Base-by-base conservation (phyloP, 92 coral and sea anemone species). In the Nematostella vectensis region DNA sequence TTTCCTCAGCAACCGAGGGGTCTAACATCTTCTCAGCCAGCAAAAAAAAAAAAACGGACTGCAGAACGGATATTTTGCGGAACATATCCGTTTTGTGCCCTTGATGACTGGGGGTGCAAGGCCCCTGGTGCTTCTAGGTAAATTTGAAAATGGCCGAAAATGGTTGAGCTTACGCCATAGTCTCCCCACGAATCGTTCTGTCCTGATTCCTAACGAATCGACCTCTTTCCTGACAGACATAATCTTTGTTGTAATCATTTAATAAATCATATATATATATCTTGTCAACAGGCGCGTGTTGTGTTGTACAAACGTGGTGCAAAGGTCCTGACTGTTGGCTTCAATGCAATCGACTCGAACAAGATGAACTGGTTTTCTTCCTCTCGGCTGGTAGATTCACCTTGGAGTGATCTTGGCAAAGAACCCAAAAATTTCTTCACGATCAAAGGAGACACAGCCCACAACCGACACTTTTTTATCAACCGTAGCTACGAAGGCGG, bases 401-500 rank as follows among this genome's bases (percentile, higher is more conserved):
- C 63, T 24, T 57, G 63, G 63, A 9, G 15, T 1, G 63, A 57
- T 23, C 16, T 56, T 29, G 12, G 11, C 33, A 30, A 4, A 2
- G 50, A 3, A 29, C 33, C 1, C 13, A 56, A 56, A 27, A 56
- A 56, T 17, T 56, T 1, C 62, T 56, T 56, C 40, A 13, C 62
- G 11, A 3, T 56, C 23, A 43, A 15, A 2, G 63, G 63, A 20
- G 47, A 42, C 2, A 1, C 9, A 8, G 42, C 9, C 17, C 25
- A 17, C 22, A 29, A 45, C 21, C 29, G 62, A 27, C 43, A 56
- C 24, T 56, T 56, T 17, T 16, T 15, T 28, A 56, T 56, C 53
- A 56, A 56, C 8, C 12, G 22, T 8, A 25, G 1, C 9, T 56
- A 56, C 62, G 49, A n/a, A n/a, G n/a, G 49, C 3, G 62, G 62